Percentiles rank a stretch among this genome's conserved stretches.
These are phyloP conservation scores for Tetragonula carbonaria DNA, from an alignment of 2,888 invertebrate species.

Conservation along the genomic window DNA sequence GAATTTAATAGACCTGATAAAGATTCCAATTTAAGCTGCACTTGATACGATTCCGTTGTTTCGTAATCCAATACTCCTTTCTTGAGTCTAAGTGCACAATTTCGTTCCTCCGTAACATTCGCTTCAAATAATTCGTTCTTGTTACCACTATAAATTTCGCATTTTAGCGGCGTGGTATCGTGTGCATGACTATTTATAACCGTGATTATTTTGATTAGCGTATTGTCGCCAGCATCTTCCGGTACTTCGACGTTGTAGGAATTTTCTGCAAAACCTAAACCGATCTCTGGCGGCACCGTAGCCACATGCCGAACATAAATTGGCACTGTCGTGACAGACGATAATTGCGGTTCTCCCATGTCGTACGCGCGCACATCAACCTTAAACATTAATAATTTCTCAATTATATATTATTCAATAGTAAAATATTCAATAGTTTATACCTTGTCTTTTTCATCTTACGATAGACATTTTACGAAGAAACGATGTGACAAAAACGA, in stretches of 20 bases:
- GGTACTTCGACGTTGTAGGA: conserved; percentile 92
- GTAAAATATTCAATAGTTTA: not conserved
- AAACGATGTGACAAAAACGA: not conserved
- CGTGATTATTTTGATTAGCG: conserved; percentile 89
- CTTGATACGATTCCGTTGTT: conserved; percentile 88
- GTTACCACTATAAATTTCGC: conserved; percentile 91
- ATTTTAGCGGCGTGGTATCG: conserved; percentile 90
- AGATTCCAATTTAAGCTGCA: conserved; percentile 92
- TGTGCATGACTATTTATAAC: conserved; percentile 90
- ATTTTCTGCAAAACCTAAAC: conserved; percentile 94
- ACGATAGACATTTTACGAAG: not conserved
- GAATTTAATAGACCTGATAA: conserved; percentile 93
- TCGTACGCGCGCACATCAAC: conserved; percentile 94
- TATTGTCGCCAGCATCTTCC: conserved; percentile 90
- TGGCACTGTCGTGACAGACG: conserved; percentile 92
- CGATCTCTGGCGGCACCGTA: conserved; percentile 89
- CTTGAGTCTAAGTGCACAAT: conserved; percentile 92
- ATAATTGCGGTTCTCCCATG: conserved; percentile 93
- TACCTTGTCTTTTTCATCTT: not conserved
- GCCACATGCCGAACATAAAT: conserved; percentile 93
- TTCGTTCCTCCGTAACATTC: conserved; percentile 90
- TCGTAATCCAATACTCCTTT: conserved; percentile 92
- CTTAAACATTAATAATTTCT: conserved; percentile 81
- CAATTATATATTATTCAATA: no score
- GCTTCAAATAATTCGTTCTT: conserved; percentile 90